A percentile compares a stretch with the other conserved stretches of the same genome.
These are phyloP conservation scores for Semotilus atromaculatus DNA, from an alignment of 2,797 vertebrate genomes.

Conservation along the genomic window DNA sequence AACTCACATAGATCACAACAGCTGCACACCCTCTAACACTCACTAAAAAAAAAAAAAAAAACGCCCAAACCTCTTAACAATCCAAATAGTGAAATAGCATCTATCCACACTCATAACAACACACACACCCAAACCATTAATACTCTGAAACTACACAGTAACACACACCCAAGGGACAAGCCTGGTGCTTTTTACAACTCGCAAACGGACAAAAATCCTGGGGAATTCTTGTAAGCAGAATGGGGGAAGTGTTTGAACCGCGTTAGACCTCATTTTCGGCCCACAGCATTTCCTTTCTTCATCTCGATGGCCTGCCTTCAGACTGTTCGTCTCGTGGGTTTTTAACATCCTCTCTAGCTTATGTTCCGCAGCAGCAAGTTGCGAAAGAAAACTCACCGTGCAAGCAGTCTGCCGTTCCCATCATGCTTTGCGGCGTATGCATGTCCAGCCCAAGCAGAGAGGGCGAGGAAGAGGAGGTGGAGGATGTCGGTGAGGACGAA, in stretches of 20 bases:
- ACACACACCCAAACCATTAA: slow-evolving; percentile 46
- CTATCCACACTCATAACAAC: slow-evolving; percentile 27
- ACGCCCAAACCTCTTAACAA: neutral
- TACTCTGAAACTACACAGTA: slow-evolving; percentile 20
- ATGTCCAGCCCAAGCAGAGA: slow-evolving; percentile 81
- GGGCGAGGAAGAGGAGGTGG: slow-evolving; percentile 72
- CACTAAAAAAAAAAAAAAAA: slow-evolving; percentile 40
- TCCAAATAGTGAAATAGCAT: neutral
- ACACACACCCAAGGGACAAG: slow-evolving; percentile 26
- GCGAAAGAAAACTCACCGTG: slow-evolving; percentile 74
- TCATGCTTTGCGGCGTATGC: slow-evolving; percentile 73
- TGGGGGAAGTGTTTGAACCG: neutral
- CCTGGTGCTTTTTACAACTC: neutral
- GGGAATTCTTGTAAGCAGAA: neutral
- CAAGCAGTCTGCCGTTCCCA: slow-evolving; percentile 75
- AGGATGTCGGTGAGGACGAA: slow-evolving; percentile 72
- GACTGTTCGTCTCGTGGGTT: neutral
- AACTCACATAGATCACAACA: neutral
- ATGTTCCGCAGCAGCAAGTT: neutral
- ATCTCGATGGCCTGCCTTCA: neutral
- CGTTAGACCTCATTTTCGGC: neutral
- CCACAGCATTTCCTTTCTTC: slow-evolving; percentile 4
- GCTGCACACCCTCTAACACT: slow-evolving; percentile 27
- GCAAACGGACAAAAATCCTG: neutral
- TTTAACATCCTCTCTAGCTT: slow-evolving; percentile 21